These are phyloP conservation scores for Ataeniobius toweri DNA, from an alignment of 2,797 vertebrate genomes.

Conservation along the genomic window DNA sequence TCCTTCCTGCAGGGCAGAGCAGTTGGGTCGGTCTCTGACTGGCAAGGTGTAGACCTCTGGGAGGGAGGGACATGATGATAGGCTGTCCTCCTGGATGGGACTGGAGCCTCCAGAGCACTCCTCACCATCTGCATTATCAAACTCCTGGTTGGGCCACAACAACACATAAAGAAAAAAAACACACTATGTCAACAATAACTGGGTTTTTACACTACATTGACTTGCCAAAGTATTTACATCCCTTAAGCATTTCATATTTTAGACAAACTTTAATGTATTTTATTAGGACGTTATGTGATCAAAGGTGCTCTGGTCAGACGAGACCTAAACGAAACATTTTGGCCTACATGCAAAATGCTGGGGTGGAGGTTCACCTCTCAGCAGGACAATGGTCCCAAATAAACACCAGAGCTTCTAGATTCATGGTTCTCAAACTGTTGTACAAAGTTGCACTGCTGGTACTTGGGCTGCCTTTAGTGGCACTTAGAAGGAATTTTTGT, in stretches of 20 bases:
- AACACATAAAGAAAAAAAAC: constrained; percentile 13
- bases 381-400: background rate
- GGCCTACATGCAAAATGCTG: background rate
- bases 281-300: background rate
- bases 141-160: constrained; percentile 77
- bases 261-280: background rate
- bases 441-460: too few species aligned
- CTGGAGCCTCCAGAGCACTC: constrained; percentile 91
- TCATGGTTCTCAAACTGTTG: too few species aligned
- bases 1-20: constrained; percentile 76
- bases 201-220: background rate
- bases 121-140: constrained; percentile 92
- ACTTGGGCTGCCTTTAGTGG: too few species aligned
- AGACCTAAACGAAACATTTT: background rate
- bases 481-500: too few species aligned
- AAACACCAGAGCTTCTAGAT: background rate
- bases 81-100: constrained; percentile 91
- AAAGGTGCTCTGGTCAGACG: background rate
- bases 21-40: constrained; percentile 79
- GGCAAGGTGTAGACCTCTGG: constrained; percentile 94
- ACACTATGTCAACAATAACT: background rate
- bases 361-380: background rate
- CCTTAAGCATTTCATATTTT: background rate
- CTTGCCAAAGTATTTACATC: background rate
- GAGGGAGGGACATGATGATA: constrained; percentile 91